Conservation (phyloP, 2,797 vertebrate species). For the Lutjanus argentimaculatus region DNA sequence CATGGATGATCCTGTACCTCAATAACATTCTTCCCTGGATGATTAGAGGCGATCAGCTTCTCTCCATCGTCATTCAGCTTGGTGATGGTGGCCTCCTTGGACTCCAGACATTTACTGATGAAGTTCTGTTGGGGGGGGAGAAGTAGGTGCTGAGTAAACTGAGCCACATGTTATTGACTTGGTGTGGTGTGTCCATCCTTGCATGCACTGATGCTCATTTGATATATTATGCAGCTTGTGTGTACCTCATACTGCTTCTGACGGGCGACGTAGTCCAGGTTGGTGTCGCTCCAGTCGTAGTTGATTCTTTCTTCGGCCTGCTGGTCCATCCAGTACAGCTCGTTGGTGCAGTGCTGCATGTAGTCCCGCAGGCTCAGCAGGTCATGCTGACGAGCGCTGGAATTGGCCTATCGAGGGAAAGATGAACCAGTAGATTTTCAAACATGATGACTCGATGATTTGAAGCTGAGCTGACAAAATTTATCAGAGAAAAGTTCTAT, state of each 20-base stretch:
- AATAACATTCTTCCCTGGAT: conserved; percentile 93
- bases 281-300: conserved; percentile 96
- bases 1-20: conserved; percentile 81
- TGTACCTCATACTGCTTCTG: conserved; percentile 95
- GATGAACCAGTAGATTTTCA: neutral
- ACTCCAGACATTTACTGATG: conserved; percentile 94
- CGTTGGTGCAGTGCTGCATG: conserved; percentile 99
- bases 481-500: neutral
- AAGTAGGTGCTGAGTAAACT: neutral
- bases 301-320: conserved; percentile 93
- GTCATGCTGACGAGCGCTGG: conserved; percentile 91
- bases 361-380: conserved; percentile 93
- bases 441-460: neutral
- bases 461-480: neutral
- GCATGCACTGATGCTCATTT: no score
- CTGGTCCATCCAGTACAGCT: conserved; percentile 99
- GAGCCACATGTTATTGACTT: neutral
- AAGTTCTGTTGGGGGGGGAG: conserved; percentile 87
- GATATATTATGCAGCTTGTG: neutral
- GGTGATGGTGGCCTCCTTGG: conserved; percentile 92
- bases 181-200: neutral
- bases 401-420: conserved; percentile 73
- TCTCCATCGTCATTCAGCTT: conserved; percentile 94
- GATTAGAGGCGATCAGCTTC: conserved; percentile 86
- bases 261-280: conserved; percentile 94